Percentiles rank a stretch among this genome's conserved stretches.
phyloP scores from a whole-genome alignment of 2,797 vertebrate species.

The Nasua narica region DNA sequence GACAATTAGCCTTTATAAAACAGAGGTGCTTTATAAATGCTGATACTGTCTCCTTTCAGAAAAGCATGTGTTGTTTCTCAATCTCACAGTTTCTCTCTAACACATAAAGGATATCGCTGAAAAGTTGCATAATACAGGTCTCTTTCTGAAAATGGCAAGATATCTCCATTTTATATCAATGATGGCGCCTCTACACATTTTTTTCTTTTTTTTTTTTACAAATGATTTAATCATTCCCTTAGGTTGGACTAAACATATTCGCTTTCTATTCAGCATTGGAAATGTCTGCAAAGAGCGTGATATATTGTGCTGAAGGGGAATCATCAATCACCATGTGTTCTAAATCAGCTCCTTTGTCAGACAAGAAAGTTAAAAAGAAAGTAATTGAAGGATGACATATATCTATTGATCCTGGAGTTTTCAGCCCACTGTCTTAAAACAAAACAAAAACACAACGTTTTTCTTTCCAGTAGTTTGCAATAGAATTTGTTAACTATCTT shows the following conservation, averaged over 20 bases:
- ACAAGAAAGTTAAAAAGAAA: slow-evolving; percentile 33
- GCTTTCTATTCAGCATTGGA: not conserved
- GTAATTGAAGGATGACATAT: slow-evolving; percentile 28
- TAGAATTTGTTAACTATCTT: not conserved
- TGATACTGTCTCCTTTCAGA: not conserved
- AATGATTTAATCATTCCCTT: not conserved
- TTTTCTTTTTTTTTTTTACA: not conserved
- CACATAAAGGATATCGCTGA: not conserved
- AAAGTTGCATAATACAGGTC: not conserved
- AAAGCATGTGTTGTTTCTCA: not conserved
- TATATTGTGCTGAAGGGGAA: not conserved
- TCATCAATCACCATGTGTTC: slow-evolving; percentile 15
- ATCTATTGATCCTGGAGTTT: slow-evolving; percentile 15
- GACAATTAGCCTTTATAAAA: not conserved
- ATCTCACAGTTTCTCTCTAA: not conserved
- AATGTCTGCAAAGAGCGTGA: slow-evolving; percentile 5
- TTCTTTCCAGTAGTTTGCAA: not conserved
- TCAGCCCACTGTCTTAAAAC: not conserved
- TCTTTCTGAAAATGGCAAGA: not conserved
- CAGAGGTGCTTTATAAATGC: not conserved
- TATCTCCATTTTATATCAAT: not conserved
- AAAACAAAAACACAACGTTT: not conserved
- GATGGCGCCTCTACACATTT: not conserved
- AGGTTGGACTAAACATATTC: not conserved
- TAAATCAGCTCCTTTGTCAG: slow-evolving; percentile 38